Evolutionary conservation across 1,140 invertebrate genomes (phyloP), one percentile per base, ranked within the genome.

Genomic region (Agrypnia vestita): DNA sequence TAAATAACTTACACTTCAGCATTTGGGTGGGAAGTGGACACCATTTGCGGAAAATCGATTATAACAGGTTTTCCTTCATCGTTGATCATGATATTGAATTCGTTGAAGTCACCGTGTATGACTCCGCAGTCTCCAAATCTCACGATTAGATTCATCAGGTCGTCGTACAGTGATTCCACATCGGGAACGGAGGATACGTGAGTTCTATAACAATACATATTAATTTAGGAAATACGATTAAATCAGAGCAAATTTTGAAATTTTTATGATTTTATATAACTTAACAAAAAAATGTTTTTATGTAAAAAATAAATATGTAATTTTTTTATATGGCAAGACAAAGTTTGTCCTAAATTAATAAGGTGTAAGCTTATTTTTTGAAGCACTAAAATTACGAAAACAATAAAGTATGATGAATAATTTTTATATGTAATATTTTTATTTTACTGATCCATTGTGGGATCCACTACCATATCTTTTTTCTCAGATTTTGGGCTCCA

Each of bases 41-140:
- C 93, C 98, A 99, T 99, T 91, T 99, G 98, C 1, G 99, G 98
- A 88, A 99, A 99, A 91, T 99, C 99, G 85, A 99, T 99, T 74
- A 99, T 90, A 56, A 98, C 91, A 0, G 98, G 94, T 77, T 94
- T 93, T 44, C 94, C 94, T 0, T 95, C 93, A 84, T 96, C 92
- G 35, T 93, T 93, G 0, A 99, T 89, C 93, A 99, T 97, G 61
- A 99, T 93, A 87, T 99, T 99, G 86, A 99, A 99, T 90, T 99
- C 99, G 88, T 99, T 99, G 84, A 99, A 99, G 91, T 99, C 98
- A 3, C 98, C 96, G 88, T 99, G 98, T 85, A 99, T 99, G 0
- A 99, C 95, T 0, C 99, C 98, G 86, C 95, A 94, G 88, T 97
- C 96, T 21, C 94, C 98, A 46, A 99, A 90, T 79, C 93, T 92